phyloP scores from a whole-genome alignment of 2,113 vertebrate species.

The Grallaria varia region DNA sequence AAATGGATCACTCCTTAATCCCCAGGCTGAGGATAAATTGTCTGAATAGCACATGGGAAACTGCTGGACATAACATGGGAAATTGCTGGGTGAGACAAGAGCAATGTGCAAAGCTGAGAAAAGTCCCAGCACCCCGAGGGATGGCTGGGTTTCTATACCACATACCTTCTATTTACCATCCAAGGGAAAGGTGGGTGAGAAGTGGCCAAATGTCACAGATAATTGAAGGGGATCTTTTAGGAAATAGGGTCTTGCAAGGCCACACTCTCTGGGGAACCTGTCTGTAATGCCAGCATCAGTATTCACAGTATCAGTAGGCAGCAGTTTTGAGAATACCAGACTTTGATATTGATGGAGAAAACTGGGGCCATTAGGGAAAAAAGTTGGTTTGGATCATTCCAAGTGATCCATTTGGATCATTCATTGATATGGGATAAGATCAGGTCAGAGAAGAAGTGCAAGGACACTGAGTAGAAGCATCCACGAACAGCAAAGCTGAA shows the following conservation, averaged over 20 bases:
- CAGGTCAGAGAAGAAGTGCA: neutral
- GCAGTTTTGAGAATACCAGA: neutral
- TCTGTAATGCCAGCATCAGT: neutral
- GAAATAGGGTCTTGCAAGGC: neutral
- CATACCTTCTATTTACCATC: neutral
- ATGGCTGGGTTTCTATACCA: neutral
- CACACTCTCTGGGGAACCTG: neutral
- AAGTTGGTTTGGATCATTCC: no score
- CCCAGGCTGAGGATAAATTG: neutral
- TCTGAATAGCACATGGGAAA: neutral
- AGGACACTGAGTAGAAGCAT: neutral
- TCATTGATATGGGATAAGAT: neutral
- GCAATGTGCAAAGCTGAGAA: neutral
- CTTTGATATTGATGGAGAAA: neutral
- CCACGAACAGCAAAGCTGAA: neutral
- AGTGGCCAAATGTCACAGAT: neutral
- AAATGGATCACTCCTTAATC: neutral
- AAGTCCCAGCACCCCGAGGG: fast-evolving
- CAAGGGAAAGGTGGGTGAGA: neutral
- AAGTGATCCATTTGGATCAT: no score
- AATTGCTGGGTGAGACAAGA: neutral
- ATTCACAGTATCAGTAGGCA: neutral
- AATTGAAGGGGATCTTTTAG: neutral
- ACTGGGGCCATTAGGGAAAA: neutral
- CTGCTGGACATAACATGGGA: neutral